Evolutionary conservation across 2,888 invertebrate genomes (phyloP), one percentile per base, ranked within the genome.

Genomic region (Mactromeris polynyma): DNA sequence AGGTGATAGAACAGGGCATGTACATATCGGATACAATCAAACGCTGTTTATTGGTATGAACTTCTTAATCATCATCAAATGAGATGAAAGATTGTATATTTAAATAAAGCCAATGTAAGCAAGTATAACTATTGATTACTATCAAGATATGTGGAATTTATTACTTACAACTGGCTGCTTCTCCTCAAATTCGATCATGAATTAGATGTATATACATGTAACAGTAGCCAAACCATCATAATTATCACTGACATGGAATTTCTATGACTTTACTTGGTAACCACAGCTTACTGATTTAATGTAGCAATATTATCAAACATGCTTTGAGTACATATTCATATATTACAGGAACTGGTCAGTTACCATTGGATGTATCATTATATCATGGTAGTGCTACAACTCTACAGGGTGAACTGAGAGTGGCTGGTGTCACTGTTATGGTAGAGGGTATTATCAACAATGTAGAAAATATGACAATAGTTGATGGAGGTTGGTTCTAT

Each of bases 391-490:
- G 93, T 69, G 86, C 88, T 58, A 90, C 92, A 40, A 94, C 93
- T 19, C 91, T 95, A 73, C 93, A 93, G 58, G 94, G 94, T 79
- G 95, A 94, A 69, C 88, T 95, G 36, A 84, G 93, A 9, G 94
- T 93, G 40, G 94, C 94, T 1, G 95, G 95, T 36, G 95, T 95
- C 7, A 93, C 90, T 19, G 92, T 94, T 19, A 92, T 87, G 69
- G 85, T 94, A 2, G 93, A 94, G 78, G 95, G 95, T 4, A 89
- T 93, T 2, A 83, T 95, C n/a, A 87, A 89, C n/a, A 93, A 94
- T 86, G 94, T 95, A 54, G 94, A 95, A 81, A 94, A 95, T 85
- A 91, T 95, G 85, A 94, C 95, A 7, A 93, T 95, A 36, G 94
- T 94, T 2, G 94, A 95, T 91, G 93, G 92, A 83, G 95, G 95